Evolutionary conservation across 2,113 vertebrate genomes (phyloP).

Genomic region (Brienomyrus longianalis): DNA sequence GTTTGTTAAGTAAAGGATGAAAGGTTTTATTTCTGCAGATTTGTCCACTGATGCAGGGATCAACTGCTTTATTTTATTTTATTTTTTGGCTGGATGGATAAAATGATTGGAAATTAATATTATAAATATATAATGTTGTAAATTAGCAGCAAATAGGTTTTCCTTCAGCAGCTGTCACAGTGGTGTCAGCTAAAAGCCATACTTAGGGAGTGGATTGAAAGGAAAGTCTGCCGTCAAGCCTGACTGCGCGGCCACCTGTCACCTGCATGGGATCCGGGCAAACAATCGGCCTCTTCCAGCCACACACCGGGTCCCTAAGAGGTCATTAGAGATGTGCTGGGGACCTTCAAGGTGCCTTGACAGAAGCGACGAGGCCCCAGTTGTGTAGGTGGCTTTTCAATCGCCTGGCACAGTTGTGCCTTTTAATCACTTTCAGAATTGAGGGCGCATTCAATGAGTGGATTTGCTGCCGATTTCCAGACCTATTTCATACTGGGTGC

Average conservation of each 20-base stretch:
- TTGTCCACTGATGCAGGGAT: neutral
- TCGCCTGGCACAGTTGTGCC: neutral
- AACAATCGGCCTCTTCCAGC: conserved; percentile 63
- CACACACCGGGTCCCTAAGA: conserved; percentile 39
- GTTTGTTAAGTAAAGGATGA: neutral
- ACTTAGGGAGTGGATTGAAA: conserved; percentile 40
- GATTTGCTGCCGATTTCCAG: neutral
- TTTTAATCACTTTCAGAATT: conserved; percentile 12
- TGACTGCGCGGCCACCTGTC: conserved; percentile 60
- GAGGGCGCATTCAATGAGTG: neutral
- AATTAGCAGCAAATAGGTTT: conserved; percentile 39
- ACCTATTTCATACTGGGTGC: conserved; percentile 12
- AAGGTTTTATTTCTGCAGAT: neutral
- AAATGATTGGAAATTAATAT: conserved; percentile 33
- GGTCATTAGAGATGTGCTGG: conserved; percentile 53
- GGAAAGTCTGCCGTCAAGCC: conserved; percentile 52
- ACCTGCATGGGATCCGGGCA: conserved; percentile 52
- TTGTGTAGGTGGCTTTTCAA: neutral
- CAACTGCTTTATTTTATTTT: neutral
- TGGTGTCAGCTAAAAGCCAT: conserved; percentile 26
- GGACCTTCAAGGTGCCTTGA: conserved; percentile 40
- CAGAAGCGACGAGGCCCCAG: neutral
- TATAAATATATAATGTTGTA: conserved; percentile 55
- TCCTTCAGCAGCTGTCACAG: conserved; percentile 40
- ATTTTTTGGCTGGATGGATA: neutral